Base-by-base conservation (phyloP, 1,140 invertebrate genomes). In the Dendrolimus punctatus region DNA sequence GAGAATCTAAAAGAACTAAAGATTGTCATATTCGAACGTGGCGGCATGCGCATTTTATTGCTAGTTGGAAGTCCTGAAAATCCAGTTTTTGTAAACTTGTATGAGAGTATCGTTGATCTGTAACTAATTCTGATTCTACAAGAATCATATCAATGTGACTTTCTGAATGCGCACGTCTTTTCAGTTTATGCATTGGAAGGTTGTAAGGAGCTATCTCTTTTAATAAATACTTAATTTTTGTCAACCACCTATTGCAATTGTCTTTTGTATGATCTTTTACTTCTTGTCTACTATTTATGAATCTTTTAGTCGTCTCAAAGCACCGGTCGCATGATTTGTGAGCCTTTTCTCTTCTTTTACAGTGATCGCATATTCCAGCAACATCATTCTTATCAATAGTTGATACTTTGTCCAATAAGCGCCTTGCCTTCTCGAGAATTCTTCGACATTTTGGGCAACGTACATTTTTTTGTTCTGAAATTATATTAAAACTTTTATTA, bases 361-460 rank as follows among this genome's bases (percentile, higher is more conserved):
- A 71, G 41, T 71, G 68, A 45, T 58, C 55, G 39, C 68, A 71
- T 41, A 71, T 42, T 6, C 60, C 57, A n/a, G 55, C 44, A 7
- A 59, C 47, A 47, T 52, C 42, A 6, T 54, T 58, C 53, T 46
- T 53, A 8, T 52, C 46, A 47, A 64, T 49, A 8, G 9, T 49
- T 23, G 51, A 41, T 9, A 52, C 10, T 36, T 46, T 50, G 50
- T 57, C 8, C 8, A 63, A 10, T 23, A 53, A 10, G 8, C 40
- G 58, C 45, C 67, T 38, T 36, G 54, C 54, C 38, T 53, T 40
- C 46, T 59, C 47, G 40, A 68, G 40, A 43, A 64, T 62, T 36
- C 66, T 55, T 53, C 57, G 70, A 62, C 76, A 80, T 43, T 73
- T 61, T 44, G 65, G 66, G 53, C 76, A 80, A 41, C 53, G 49